A percentile compares a stretch with the other conserved stretches of the same genome.
Evolutionary conservation across 1,140 invertebrate genomes (phyloP).

Genomic region (Leucophenga varia): DNA sequence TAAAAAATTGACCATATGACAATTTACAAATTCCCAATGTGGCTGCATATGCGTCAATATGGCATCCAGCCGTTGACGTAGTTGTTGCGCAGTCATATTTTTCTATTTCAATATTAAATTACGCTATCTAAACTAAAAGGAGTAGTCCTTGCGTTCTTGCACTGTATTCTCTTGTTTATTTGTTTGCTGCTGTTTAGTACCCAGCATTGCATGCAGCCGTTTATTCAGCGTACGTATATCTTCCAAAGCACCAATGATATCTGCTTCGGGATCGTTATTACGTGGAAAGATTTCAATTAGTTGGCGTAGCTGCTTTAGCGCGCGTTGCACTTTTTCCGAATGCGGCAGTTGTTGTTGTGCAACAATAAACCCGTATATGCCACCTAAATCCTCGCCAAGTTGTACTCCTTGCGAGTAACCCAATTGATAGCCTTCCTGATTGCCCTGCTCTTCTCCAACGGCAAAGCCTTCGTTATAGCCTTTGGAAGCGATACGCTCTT

Average conservation of each 20-base stretch:
- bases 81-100: constrained; percentile 17
- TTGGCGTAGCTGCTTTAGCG: constrained; percentile 61
- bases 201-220: constrained; percentile 67
- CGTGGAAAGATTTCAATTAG: constrained; percentile 67
- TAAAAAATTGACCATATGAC: constrained; percentile 81
- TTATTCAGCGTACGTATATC: constrained; percentile 68
- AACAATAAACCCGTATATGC: constrained; percentile 59
- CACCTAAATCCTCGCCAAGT: constrained; percentile 66
- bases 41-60: constrained; percentile 62
- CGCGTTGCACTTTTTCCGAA: constrained; percentile 55
- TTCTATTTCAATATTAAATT: not conserved
- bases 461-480: constrained; percentile 65
- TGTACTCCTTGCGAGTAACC: constrained; percentile 67
- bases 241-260: constrained; percentile 65
- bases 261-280: constrained; percentile 64
- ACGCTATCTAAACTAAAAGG: constrained; percentile 32
- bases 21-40: constrained; percentile 67
- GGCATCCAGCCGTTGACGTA: constrained; percentile 59
- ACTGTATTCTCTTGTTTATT: not conserved
- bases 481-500: constrained; percentile 60
- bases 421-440: constrained; percentile 64
- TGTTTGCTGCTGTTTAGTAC: constrained; percentile 53
- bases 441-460: constrained; percentile 60
- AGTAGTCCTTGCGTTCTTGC: constrained; percentile 31
- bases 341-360: constrained; percentile 37